Percentiles rank a stretch among this genome's conserved stretches.
Evolutionary conservation across 2,797 vertebrate species (phyloP).

Genomic region (Neomorphus geoffroyi): DNA sequence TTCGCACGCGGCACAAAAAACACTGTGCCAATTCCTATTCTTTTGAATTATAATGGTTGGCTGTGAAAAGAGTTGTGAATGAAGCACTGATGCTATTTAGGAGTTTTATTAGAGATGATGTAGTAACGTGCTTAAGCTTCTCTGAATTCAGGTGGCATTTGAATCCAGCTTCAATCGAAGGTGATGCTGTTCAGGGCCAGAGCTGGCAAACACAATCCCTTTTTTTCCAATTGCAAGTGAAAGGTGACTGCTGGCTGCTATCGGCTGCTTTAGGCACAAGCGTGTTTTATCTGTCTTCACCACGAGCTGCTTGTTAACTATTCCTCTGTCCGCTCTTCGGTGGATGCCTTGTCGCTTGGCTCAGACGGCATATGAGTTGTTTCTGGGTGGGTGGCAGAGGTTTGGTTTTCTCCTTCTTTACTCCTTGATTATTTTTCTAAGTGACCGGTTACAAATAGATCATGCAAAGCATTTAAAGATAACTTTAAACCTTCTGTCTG

Average conservation of each 20-base stretch:
- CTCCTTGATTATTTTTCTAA: background rate
- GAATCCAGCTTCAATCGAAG: background rate
- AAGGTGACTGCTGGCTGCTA: background rate
- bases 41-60: background rate
- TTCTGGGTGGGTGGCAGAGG: background rate
- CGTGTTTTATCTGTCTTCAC: background rate
- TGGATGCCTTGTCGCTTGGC: background rate
- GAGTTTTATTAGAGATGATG: background rate
- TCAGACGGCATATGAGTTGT: fast-evolving
- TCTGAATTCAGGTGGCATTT: background rate
- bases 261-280: background rate
- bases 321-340: background rate
- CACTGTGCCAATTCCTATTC: background rate
- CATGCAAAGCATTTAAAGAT: background rate
- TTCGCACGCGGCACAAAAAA: background rate
- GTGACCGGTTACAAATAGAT: background rate
- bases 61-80: background rate
- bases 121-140: background rate
- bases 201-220: background rate
- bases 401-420: background rate
- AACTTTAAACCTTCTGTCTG: background rate
- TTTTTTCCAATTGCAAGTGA: background rate
- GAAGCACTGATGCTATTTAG: background rate
- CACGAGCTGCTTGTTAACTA: background rate
- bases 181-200: background rate